Base-by-base conservation (phyloP, 2,113 vertebrate species). In the Gobius niger region DNA sequence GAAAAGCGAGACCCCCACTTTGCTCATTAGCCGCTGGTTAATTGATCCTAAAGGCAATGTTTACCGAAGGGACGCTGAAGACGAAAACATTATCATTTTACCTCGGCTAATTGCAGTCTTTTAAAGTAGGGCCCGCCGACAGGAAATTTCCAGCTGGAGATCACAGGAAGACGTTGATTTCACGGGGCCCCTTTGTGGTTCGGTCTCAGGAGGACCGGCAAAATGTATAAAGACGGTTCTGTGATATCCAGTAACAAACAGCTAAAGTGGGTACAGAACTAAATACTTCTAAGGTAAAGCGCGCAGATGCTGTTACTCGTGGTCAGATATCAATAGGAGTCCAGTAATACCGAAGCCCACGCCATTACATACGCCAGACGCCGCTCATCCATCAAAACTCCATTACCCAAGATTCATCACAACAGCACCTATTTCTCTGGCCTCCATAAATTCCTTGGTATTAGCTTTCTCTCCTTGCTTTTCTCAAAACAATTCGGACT, bases 31-130 rank as follows among this genome's bases (percentile, higher is more conserved):
- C 84, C 78, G 63, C 65, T 72, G 87, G 90, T 85, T 92, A 92
- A 92, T 92, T 90, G 90, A 92, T 91, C 88, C 87, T 90, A 82
- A 90, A 78, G 77, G 84, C 80, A 84, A 87, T 91, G 90, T 92
- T 91, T 92, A 93, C 90, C 91, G 74, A 84, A 76, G 90, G 89
- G 88, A 91, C 65, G 66, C 76, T 79, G 70, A 87, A 87, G 82
- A 85, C 72, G 73, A 81, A 91, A 88, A 90, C 84, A 80, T 86
- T 84, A 88, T 91, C 78, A 82, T 87, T 91, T 90, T 84, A 87
- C 87, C 88, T 87, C 80, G 24, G 57, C 63, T 93, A 91, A 91
- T 90, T 91, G 80, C 84, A 79, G 69, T 71, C 72, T 86, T 89
- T 90, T 54, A 54, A 78, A 80, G 83, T 49, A 72, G 53, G 74